Percentiles rank a stretch among this genome's conserved stretches.
Conservation (phyloP, 2,888 invertebrate genomes). For the Lasioglossum zephyrum region DNA sequence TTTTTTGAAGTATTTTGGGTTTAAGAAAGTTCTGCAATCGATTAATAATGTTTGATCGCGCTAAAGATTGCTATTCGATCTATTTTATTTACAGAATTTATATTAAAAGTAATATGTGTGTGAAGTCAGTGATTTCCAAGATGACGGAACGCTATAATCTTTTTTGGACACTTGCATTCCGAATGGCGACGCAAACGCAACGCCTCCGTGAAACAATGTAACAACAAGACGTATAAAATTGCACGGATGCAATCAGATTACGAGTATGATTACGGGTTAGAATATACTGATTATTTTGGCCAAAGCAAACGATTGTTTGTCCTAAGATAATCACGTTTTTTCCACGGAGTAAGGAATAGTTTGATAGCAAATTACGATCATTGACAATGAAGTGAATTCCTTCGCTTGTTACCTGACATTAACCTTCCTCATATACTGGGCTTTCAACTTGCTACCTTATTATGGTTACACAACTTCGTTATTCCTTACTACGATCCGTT, state of each 20-base stretch:
- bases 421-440: neutral
- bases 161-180: neutral
- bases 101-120: neutral
- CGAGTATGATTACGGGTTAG: neutral
- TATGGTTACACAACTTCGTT: neutral
- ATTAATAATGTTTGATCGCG: neutral
- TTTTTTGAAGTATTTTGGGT: neutral
- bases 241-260: neutral
- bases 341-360: accelerated
- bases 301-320: neutral
- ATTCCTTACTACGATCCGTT: neutral
- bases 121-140: too few species aligned
- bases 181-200: neutral
- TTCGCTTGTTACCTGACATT: neutral
- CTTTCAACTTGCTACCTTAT: neutral
- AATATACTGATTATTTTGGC: too few species aligned
- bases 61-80: neutral
- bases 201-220: neutral
- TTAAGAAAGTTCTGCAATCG: neutral
- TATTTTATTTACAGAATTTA: neutral
- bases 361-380: neutral
- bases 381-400: neutral
- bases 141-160: neutral
- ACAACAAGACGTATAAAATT: too few species aligned
- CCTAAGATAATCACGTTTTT: neutral